These are phyloP conservation scores for Spisula solida DNA, from an alignment of 2,888 invertebrate genomes.

Conservation along the genomic window DNA sequence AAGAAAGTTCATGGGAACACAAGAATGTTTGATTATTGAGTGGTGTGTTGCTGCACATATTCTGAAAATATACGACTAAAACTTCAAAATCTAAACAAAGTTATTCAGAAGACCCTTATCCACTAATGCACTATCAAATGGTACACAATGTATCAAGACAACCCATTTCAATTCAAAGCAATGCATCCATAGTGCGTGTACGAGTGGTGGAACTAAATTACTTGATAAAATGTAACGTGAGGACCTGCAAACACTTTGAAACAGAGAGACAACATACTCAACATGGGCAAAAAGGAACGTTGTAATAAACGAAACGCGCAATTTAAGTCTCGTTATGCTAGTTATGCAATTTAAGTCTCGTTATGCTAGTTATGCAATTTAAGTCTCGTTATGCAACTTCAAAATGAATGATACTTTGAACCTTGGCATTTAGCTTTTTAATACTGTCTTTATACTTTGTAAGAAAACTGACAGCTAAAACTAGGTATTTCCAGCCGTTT, in stretches of 20 bases:
- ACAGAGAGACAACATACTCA: constrained; percentile 13
- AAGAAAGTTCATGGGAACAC: no score
- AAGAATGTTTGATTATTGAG: neutral
- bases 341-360: neutral
- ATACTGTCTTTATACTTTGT: no score
- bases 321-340: constrained; percentile 39
- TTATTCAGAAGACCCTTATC: neutral
- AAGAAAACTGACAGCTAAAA: no score
- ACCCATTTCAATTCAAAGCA: neutral
- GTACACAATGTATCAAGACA: constrained; percentile 28
- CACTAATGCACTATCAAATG: neutral
- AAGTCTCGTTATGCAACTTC: no score
- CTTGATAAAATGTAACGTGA: constrained; percentile 1
- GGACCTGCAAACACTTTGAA: neutral
- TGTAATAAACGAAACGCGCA: constrained; percentile 21
- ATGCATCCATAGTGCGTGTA: constrained; percentile 41
- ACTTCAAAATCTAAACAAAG: constrained; percentile 16
- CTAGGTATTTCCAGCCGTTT: no score
- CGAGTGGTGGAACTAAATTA: constrained; percentile 28
- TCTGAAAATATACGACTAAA: constrained; percentile 37
- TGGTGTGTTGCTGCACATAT: constrained; percentile 48
- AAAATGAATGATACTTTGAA: no score
- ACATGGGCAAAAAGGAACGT: constrained; percentile 34
- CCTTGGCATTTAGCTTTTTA: no score
- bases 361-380: constrained; percentile 23